Evolutionary conservation across 2,888 invertebrate genomes (phyloP), one percentile per base, ranked within the genome.

Genomic region (Pseudococcus longispinus): DNA sequence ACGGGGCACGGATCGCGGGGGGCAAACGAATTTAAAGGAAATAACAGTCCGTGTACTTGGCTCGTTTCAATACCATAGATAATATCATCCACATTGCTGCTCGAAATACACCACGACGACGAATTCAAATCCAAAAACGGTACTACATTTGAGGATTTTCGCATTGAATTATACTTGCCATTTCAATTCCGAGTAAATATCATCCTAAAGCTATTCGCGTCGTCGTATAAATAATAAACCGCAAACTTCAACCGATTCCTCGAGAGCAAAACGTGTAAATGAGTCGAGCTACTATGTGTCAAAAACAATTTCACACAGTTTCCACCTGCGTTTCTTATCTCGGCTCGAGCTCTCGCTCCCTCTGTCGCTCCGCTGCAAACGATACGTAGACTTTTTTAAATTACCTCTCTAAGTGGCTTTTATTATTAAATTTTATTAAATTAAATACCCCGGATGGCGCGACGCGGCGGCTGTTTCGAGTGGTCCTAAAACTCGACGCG

Each of bases 21-120:
- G 55, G 4, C 5, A 26, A 65, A 11, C 26, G 70, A 70, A 70
- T 70, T 70, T 70, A 70, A 70, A 70, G 70, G 70, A 70, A 70
- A 70, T 70, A 70, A 70, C 70, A 70, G 70, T 70, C 70, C 70
- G 70, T 70, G 70, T 70, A 70, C 70, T 70, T 70, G 70, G 70
- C 70, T 70, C 70, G 70, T 70, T 70, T 70, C 70, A 70, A 70
- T 70, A 70, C 70, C 65, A 51, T 18, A 65, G 70, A 70, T 70
- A 70, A 70, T 70, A 70, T 70, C 70, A 70, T 70, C 70, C 9
- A 37, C 29, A 32, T 1, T 29, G 26, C 70, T 29, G 13, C n/a
- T 13, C 11, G 46, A 46, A 55, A 70, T 11, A 26, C 29, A 18
- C 70, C 29, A 18, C 70, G 15, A 29, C 70, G 70, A 70, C 11